These are phyloP conservation scores for Craniophora ligustri DNA, from an alignment of 2,888 invertebrate genomes.

Conservation along the genomic window DNA sequence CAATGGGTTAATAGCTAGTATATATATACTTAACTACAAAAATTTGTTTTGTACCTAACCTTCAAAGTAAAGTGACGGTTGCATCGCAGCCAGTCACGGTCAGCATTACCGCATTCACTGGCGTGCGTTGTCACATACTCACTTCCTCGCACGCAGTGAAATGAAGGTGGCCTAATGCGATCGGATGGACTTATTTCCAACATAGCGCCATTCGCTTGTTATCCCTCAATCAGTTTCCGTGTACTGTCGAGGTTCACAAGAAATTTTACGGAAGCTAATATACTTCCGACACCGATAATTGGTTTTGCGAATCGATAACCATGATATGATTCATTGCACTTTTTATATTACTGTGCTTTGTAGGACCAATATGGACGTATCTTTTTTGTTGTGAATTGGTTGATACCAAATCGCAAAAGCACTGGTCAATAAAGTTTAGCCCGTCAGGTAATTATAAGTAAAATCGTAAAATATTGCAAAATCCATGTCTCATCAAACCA, in stretches of 20 bases:
- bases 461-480: conserved; percentile 40
- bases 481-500: conserved; percentile 31
- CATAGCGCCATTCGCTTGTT: conserved; percentile 43
- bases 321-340: conserved; percentile 67
- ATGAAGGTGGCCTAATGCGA: conserved; percentile 47
- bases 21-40: too few relatives aligned
- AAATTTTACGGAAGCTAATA: conserved; percentile 73
- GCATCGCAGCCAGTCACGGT: conserved; percentile 46
- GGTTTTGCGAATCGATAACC: conserved; percentile 60
- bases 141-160: conserved; percentile 50
- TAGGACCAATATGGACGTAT: conserved; percentile 9
- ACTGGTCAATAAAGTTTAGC: conserved; percentile 13
- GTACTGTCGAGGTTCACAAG: conserved; percentile 60
- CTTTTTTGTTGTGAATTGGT: too few relatives aligned
- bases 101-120: conserved; percentile 32
- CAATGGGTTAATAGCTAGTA: too few relatives aligned
- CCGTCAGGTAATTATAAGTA: conserved; percentile 23
- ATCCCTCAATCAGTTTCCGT: conserved; percentile 67
- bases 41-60: conserved; percentile 40
- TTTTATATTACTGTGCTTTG: conserved; percentile 33
- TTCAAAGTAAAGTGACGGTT: conserved; percentile 38
- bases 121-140: conserved; percentile 41
- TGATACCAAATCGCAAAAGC: conserved; percentile 15
- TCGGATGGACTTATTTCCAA: conserved; percentile 44
- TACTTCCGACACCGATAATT: conserved; percentile 75